Percentiles rank a stretch among this genome's conserved stretches.
phyloP scores from a whole-genome alignment of 2,797 vertebrate species.

The Todus mexicanus region DNA sequence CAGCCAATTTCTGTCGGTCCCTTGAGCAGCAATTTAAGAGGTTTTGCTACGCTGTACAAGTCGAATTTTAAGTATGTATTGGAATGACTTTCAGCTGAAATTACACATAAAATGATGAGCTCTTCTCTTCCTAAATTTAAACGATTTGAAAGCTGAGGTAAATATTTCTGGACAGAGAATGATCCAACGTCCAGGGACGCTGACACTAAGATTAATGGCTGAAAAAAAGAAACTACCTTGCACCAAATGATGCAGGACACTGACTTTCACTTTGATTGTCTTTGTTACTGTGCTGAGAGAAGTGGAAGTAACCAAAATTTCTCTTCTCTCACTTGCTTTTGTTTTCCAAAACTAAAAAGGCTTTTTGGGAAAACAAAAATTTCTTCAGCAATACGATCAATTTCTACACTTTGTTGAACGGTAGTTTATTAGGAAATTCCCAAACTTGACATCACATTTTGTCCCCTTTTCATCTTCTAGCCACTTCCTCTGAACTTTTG shows the following conservation, averaged over 20 bases:
- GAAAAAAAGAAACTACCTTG: neutral
- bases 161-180: neutral
- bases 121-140: neutral
- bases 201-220: neutral
- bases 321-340: neutral
- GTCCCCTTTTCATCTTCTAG: neutral
- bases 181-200: neutral
- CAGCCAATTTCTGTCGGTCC: neutral
- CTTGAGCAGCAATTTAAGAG: neutral
- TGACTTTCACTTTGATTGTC: neutral
- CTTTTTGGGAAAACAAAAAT: neutral
- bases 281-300: neutral
- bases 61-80: neutral
- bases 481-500: neutral
- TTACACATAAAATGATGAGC: neutral
- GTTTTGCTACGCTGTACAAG: neutral
- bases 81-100: conserved; percentile 10
- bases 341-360: neutral
- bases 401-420: neutral
- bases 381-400: neutral
- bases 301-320: neutral
- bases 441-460: neutral
- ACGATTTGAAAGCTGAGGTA: neutral
- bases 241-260: neutral
- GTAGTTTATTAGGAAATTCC: neutral